phyloP scores from a whole-genome alignment of 2,888 invertebrate species.

The Spodoptera littoralis region DNA sequence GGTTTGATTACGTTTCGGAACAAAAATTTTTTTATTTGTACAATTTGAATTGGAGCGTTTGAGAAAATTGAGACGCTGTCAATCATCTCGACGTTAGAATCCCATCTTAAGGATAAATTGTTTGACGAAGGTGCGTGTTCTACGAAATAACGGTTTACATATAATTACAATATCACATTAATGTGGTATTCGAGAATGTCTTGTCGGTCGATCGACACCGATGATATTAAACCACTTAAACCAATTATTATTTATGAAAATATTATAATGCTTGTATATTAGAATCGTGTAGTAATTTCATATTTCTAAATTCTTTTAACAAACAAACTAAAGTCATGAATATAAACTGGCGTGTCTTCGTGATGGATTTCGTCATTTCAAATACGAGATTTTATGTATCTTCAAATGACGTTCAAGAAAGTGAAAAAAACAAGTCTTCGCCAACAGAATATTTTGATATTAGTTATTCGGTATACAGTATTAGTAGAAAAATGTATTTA shows the following conservation, averaged over 20 bases:
- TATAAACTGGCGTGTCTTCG: constrained; percentile 6
- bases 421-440: constrained; percentile 18
- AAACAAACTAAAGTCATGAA: constrained; percentile 24
- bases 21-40: constrained; percentile 27
- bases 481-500: constrained; percentile 56
- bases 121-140: constrained; percentile 31
- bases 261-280: constrained; percentile 10
- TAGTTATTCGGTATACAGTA: constrained; percentile 18
- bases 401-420: constrained; percentile 31
- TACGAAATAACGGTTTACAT: constrained; percentile 11
- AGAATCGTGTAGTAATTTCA: constrained; percentile 6
- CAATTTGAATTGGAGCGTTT: constrained; percentile 15
- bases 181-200: constrained; percentile 2
- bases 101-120: constrained; percentile 18
- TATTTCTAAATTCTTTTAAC: constrained; percentile 8
- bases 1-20: constrained; percentile 44
- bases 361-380: constrained; percentile 27
- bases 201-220: background rate
- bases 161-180: background rate
- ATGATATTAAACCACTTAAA: background rate
- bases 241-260: constrained; percentile 8
- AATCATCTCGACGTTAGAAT: constrained; percentile 26
- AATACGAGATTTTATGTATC: constrained; percentile 10
- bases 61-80: constrained; percentile 38
- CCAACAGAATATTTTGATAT: constrained; percentile 16